Conservation (phyloP, 2,797 vertebrate genomes). For the Pipistrellus pipistrellus region DNA sequence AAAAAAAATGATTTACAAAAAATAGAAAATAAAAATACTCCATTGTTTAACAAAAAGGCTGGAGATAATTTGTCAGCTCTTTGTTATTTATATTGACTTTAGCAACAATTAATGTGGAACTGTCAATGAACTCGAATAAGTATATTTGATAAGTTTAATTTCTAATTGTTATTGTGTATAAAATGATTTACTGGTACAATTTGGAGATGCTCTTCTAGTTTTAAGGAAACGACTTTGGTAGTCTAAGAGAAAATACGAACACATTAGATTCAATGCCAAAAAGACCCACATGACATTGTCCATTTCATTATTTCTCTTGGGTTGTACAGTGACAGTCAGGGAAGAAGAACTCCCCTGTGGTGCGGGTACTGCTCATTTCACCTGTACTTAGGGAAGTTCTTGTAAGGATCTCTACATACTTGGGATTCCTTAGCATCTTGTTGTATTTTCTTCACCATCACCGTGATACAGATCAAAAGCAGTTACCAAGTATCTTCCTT, state of each 20-base stretch:
- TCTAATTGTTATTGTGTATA: not conserved
- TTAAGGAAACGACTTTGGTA: not conserved
- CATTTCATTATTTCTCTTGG: not conserved
- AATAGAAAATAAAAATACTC: conserved; percentile 36
- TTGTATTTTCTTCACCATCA: not conserved
- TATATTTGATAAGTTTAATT: conserved; percentile 6
- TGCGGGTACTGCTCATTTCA: not conserved
- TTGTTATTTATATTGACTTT: not conserved
- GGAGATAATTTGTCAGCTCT: not conserved
- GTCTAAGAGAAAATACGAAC: conserved; percentile 11
- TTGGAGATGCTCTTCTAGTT: not conserved
- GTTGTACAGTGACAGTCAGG: not conserved
- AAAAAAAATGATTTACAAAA: not conserved
- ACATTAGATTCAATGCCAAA: not conserved
- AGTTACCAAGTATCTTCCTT: not conserved
- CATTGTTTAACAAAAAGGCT: conserved; percentile 16
- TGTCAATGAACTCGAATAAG: not conserved
- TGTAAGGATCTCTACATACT: not conserved
- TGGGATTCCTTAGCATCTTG: not conserved
- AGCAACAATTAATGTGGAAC: not conserved
- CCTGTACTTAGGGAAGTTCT: not conserved
- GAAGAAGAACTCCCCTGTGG: not conserved
- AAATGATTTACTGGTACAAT: not conserved
- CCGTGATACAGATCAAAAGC: not conserved
- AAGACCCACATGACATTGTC: not conserved